Percentiles rank a stretch among this genome's conserved stretches.
These are phyloP conservation scores for Microhierax caerulescens DNA, from an alignment of 2,797 vertebrate genomes.

Conservation along the genomic window DNA sequence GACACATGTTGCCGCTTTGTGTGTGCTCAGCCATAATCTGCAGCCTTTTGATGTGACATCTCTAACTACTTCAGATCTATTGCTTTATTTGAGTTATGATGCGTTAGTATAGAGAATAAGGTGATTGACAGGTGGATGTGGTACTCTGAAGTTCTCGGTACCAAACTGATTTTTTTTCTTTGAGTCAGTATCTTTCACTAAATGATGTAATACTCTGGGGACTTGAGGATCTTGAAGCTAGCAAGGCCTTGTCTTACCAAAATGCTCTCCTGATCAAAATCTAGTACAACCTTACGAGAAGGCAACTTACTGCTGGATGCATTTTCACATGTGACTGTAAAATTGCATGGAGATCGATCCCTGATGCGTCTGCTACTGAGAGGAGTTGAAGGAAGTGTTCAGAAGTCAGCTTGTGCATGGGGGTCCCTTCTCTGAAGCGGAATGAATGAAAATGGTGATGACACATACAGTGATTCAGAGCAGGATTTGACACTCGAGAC, in stretches of 20 bases:
- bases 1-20: neutral
- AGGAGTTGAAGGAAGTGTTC: neutral
- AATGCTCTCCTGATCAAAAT: neutral
- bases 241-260: neutral
- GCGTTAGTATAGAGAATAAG: neutral
- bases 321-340: neutral
- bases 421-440: neutral
- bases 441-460: neutral
- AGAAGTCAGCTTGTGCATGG: neutral
- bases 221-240: neutral
- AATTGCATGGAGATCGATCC: neutral
- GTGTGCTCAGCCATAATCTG: neutral
- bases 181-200: neutral
- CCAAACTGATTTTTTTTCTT: neutral
- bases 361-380: rapidly evolving
- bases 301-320: neutral
- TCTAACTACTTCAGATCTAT: neutral
- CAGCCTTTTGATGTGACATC: neutral
- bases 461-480: neutral
- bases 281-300: neutral
- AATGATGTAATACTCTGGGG: neutral
- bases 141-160: neutral
- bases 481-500: neutral
- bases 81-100: neutral
- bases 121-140: neutral